Evolutionary conservation across 2,113 vertebrate species (phyloP).

Genomic region (Paradoxurus hermaphroditus): DNA sequence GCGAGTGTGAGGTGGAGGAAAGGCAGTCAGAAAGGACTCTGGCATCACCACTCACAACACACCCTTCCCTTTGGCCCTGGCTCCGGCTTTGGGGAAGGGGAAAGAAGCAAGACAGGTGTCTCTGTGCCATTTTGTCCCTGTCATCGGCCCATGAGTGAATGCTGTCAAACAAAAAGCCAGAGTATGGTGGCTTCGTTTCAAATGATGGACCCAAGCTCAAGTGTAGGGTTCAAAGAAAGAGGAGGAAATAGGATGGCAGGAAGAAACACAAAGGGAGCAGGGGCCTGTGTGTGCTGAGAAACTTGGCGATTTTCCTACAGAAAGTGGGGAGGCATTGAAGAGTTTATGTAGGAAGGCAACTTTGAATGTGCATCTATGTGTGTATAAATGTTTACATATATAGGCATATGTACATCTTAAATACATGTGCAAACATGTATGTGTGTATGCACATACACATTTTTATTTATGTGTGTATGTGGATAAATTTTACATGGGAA

Average conservation of each 20-base stretch:
- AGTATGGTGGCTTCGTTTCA: not conserved
- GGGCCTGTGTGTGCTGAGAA: not conserved
- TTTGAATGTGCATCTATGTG: not conserved
- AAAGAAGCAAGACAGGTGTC: not conserved
- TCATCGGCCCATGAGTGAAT: not conserved
- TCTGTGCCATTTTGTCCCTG: not conserved
- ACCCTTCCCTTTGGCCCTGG: not conserved
- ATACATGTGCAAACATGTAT: not conserved
- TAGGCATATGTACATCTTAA: not conserved
- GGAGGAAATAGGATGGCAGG: not conserved
- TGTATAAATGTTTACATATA: not conserved
- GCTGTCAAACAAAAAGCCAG: not conserved
- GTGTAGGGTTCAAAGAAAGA: not conserved
- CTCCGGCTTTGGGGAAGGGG: not conserved
- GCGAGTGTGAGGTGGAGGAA: not conserved
- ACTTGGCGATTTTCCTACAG: not conserved
- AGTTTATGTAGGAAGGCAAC: not conserved
- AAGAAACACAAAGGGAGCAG: not conserved
- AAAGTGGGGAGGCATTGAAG: not conserved
- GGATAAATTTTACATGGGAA: conserved; percentile 4
- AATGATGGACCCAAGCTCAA: not conserved
- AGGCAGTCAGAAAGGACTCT: not conserved
- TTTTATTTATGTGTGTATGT: not conserved
- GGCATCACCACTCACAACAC: not conserved
- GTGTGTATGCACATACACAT: not conserved